Conservation (phyloP, 1,140 invertebrate genomes). For the Zaprionus lachaisei region DNA sequence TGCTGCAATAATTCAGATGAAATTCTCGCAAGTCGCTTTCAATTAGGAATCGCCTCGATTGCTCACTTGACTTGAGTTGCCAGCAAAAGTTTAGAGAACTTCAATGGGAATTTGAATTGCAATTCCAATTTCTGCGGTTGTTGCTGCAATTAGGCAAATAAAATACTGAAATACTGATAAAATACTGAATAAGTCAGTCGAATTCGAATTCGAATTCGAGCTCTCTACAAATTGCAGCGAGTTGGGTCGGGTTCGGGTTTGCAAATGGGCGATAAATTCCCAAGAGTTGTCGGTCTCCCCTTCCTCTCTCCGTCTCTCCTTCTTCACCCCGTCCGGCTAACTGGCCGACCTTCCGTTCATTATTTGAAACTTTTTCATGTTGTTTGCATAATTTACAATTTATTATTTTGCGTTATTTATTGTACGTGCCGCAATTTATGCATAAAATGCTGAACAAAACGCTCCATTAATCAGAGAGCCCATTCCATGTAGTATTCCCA, state of each 20-base stretch:
- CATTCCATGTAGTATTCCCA: conserved; percentile 58
- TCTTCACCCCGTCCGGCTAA: background rate
- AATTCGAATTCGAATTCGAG: conserved; percentile 33
- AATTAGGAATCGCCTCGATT: conserved; percentile 41
- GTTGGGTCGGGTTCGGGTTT: conserved; percentile 58
- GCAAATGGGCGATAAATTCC: conserved; percentile 49
- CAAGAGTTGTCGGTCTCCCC: conserved; percentile 16
- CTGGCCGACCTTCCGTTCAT: conserved; percentile 61
- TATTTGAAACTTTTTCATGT: conserved; percentile 73
- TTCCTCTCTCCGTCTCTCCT: background rate
- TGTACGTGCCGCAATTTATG: conserved; percentile 76
- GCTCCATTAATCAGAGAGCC: conserved; percentile 72
- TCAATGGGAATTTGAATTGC: conserved; percentile 26
- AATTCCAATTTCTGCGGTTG: conserved; percentile 7
- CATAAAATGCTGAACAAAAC: conserved; percentile 75
- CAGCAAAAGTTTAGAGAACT: conserved; percentile 29
- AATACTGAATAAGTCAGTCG: conserved; percentile 29
- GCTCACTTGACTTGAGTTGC: conserved; percentile 51
- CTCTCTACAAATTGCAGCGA: conserved; percentile 54
- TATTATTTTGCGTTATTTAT: conserved; percentile 78
- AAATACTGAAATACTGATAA: conserved; percentile 18
- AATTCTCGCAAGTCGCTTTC: conserved; percentile 59
- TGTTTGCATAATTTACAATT: conserved; percentile 80
- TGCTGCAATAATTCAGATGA: conserved; percentile 67
- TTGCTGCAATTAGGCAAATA: conserved; percentile 44